Evolutionary conservation across 2,113 vertebrate genomes (phyloP).

Genomic region (Meriones unguiculatus): DNA sequence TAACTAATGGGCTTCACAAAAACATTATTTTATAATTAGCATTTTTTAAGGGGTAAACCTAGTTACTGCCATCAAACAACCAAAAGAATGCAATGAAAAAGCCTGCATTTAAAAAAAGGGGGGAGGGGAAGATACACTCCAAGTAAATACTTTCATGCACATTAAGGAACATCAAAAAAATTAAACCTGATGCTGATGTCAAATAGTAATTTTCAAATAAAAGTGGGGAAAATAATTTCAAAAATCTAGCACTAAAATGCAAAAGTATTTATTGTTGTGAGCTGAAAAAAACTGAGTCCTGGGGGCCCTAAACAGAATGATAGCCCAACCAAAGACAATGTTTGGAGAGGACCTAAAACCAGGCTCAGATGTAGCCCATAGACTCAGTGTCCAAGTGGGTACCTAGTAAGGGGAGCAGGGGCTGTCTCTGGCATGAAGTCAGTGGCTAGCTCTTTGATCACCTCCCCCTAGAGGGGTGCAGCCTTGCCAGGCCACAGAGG

Average conservation of each 20-base stretch:
- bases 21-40: constrained; percentile 14
- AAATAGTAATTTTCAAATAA: constrained; percentile 22
- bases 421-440: no score
- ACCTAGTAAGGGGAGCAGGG: no score
- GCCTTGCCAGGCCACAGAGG: no score
- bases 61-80: constrained; percentile 18
- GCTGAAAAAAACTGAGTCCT: background rate
- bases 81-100: constrained; percentile 17
- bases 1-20: background rate
- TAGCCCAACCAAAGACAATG: no score
- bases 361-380: no score
- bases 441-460: no score
- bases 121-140: background rate
- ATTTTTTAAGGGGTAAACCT: background rate
- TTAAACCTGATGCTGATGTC: background rate
- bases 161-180: background rate
- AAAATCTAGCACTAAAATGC: background rate
- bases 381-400: no score
- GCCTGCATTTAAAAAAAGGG: background rate
- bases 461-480: no score
- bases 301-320: no score
- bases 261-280: background rate
- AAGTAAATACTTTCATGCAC: constrained; percentile 37
- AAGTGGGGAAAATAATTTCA: background rate
- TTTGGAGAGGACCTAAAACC: no score